These are phyloP conservation scores for Malurus alboscapulatus DNA, from an alignment of 2,113 vertebrate species.

Conservation along the genomic window DNA sequence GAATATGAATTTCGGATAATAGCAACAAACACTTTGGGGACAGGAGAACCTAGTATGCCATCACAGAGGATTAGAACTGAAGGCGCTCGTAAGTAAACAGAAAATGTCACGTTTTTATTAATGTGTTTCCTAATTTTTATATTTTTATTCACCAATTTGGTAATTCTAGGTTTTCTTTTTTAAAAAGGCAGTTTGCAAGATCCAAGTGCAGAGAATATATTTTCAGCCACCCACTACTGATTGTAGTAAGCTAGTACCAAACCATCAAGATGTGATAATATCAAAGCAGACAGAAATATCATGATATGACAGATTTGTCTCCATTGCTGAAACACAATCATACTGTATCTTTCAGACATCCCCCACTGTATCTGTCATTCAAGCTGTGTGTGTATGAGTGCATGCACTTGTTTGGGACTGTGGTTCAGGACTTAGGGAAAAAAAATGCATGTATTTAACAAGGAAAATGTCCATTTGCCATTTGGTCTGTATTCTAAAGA, in stretches of 20 bases:
- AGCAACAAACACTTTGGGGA: constrained; percentile 91
- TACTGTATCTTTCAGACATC: background rate
- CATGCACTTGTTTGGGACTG: background rate
- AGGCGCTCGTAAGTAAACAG: constrained; percentile 82
- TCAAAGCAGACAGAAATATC: background rate
- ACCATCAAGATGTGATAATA: background rate
- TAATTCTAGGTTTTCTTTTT: background rate
- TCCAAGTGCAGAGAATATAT: background rate
- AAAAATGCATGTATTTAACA: background rate
- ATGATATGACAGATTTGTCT: background rate
- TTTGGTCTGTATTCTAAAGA: background rate
- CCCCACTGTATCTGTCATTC: background rate
- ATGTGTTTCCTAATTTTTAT: background rate
- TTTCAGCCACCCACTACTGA: background rate
- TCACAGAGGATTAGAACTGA: constrained; percentile 84
- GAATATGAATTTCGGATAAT: constrained; percentile 96
- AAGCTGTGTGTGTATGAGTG: background rate
- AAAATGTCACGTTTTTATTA: background rate
- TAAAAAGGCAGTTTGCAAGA: background rate
- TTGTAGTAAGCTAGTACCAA: background rate
- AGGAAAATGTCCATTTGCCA: background rate
- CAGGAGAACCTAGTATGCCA: constrained; percentile 88
- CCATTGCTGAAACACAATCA: background rate
- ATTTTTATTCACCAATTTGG: background rate
- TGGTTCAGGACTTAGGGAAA: background rate